Evolutionary conservation across 1,140 invertebrate genomes (phyloP).

Genomic region (Sipha flava): DNA sequence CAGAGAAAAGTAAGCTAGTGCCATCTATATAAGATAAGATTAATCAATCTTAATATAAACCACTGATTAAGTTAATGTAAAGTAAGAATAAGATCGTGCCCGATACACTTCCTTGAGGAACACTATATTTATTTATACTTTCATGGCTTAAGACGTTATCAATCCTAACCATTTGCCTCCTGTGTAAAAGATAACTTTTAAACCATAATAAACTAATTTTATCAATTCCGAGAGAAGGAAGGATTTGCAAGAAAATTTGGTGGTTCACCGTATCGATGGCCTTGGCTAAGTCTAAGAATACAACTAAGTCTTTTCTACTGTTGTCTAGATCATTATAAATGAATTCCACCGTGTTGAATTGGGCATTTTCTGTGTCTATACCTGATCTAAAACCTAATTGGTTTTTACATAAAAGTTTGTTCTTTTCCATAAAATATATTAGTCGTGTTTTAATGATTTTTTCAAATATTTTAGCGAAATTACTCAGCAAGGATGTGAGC

Average conservation of each 20-base stretch:
- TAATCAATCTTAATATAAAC: not conserved
- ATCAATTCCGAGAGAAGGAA: not conserved
- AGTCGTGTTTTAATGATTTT: not conserved
- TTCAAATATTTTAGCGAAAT: too few relatives aligned
- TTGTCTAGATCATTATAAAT: not conserved
- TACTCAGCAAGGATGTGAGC: too few relatives aligned
- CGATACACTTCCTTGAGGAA: too few relatives aligned
- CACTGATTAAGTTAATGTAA: not conserved
- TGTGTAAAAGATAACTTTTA: not conserved
- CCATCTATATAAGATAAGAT: too few relatives aligned
- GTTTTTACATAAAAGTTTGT: not conserved
- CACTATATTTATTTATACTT: too few relatives aligned
- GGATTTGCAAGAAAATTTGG: conserved; percentile 10
- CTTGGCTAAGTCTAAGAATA: conserved; percentile 28
- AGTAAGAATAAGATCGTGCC: not conserved
- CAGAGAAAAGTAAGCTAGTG: too few relatives aligned
- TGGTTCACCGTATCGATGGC: conserved; percentile 33
- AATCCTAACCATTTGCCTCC: not conserved
- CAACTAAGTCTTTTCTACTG: not conserved
- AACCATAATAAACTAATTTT: too few relatives aligned
- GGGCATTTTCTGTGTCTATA: conserved; percentile 9
- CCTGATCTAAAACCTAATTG: conserved; percentile 19
- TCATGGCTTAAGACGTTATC: not conserved
- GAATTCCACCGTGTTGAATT: not conserved
- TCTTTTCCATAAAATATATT: not conserved